Percentiles rank a stretch among this genome's conserved stretches.
Evolutionary conservation across 2,797 vertebrate genomes (phyloP).

Genomic region (Bovichtus variegatus): DNA sequence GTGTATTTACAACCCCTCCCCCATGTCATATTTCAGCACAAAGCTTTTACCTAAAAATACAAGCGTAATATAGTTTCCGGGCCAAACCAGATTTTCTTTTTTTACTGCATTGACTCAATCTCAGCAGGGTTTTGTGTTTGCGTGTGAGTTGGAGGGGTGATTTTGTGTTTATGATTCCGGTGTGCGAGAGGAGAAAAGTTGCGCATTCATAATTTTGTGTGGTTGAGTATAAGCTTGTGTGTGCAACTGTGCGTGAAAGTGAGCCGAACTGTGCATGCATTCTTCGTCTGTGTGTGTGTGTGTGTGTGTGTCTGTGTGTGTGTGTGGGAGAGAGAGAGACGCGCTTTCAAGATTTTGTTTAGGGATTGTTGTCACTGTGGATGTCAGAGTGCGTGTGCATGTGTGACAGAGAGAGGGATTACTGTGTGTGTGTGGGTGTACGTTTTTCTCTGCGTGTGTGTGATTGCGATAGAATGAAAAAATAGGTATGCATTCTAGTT

Average conservation of each 20-base stretch:
- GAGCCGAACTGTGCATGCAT: background rate
- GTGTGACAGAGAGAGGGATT: conserved; percentile 53
- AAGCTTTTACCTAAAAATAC: conserved; percentile 57
- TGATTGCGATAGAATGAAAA: conserved; percentile 2
- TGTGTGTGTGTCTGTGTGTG: conserved; percentile 11
- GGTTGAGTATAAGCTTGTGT: background rate
- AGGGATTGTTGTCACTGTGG: conserved; percentile 43
- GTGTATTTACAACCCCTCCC: conserved; percentile 42
- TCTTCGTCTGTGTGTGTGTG: conserved; percentile 10
- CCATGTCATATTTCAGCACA: conserved; percentile 44
- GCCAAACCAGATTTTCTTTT: conserved; percentile 29
- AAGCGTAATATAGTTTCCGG: conserved; percentile 46
- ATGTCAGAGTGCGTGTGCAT: conserved; percentile 35
- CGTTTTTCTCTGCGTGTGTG: background rate
- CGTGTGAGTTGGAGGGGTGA: background rate
- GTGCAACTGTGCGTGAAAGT: background rate
- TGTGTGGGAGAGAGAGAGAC: background rate
- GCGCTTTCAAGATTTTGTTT: conserved; percentile 48
- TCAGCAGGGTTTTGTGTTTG: conserved; percentile 32
- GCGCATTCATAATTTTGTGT: conserved; percentile 39
- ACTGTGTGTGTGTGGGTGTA: conserved; percentile 32
- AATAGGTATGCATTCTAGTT: conserved; percentile 25
- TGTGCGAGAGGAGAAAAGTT: conserved; percentile 8
- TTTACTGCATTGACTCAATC: conserved; percentile 32
- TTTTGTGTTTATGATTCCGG: conserved; percentile 11